These are phyloP conservation scores for Lucifuga dentata DNA, from an alignment of 2,113 vertebrate species.

Conservation along the genomic window DNA sequence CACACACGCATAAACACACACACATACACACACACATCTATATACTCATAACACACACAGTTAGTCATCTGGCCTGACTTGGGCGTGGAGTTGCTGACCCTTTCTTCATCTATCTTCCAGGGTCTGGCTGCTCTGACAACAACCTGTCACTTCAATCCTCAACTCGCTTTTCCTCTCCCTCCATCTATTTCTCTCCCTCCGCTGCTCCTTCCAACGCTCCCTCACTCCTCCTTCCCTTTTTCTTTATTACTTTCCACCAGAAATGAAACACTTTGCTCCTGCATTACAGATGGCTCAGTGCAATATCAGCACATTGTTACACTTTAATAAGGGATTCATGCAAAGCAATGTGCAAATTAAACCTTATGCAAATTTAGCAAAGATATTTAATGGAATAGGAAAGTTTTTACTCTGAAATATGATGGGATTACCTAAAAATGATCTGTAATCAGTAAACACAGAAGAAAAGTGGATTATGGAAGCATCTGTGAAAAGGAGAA, in stretches of 20 bases:
- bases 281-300: neutral
- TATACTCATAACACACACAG: neutral
- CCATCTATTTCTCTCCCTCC: neutral
- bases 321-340: no score
- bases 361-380: no score
- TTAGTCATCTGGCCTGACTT: slow-evolving; percentile 59
- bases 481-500: no score
- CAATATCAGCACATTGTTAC: no score
- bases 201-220: neutral
- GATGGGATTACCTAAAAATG: no score
- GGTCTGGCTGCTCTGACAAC: slow-evolving; percentile 58
- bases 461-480: no score
- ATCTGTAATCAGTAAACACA: no score
- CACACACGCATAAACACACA: slow-evolving; percentile 4
- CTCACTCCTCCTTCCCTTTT: neutral
- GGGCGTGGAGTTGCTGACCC: slow-evolving; percentile 57
- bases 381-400: no score
- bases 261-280: neutral
- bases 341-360: no score
- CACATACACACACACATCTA: neutral
- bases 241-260: neutral
- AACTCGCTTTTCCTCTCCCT: slow-evolving; percentile 22
- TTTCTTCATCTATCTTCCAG: slow-evolving; percentile 63
- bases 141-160: slow-evolving; percentile 63
- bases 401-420: no score